Conservation (phyloP, 92 coral and sea anemone species). For the Hydrozoanthus gracilis region DNA sequence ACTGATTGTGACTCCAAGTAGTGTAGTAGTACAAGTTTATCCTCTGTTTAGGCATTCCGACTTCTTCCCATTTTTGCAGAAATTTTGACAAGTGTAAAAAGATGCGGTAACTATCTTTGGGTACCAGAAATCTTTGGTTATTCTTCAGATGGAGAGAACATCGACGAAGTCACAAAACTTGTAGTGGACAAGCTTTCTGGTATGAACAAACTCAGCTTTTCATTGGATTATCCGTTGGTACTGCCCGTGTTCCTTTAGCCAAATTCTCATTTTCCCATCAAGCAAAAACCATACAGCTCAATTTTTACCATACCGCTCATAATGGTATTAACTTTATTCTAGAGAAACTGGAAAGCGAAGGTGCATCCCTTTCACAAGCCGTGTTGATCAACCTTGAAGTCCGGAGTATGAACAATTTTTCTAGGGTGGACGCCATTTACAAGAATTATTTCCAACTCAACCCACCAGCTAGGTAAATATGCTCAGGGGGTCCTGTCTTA, state of each 20-base stretch:
- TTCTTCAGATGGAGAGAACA: conserved; percentile 29
- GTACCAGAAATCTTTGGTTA: conserved; percentile 66
- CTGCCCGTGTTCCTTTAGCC: background rate
- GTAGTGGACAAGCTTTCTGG: conserved; percentile 72
- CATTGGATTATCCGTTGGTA: no score
- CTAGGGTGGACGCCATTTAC: conserved; percentile 76
- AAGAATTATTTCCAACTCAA: conserved; percentile 63
- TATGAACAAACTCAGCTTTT: conserved; percentile 5
- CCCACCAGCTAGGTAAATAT: conserved; percentile 87
- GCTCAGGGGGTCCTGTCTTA: background rate
- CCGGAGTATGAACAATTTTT: conserved; percentile 74
- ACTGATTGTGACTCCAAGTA: background rate
- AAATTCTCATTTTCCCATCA: background rate
- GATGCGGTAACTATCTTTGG: conserved; percentile 66
- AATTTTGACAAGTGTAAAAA: background rate
- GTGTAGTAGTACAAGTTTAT: background rate
- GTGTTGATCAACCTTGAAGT: conserved; percentile 76
- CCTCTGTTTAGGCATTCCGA: background rate
- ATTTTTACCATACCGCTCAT: background rate
- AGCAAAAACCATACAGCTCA: no score
- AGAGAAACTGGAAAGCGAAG: conserved; percentile 62
- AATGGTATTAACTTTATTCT: no score
- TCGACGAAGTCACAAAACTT: conserved; percentile 68
- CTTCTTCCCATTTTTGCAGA: background rate
- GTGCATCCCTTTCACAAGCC: conserved; percentile 55